Conservation (phyloP, 2,113 vertebrate genomes). For the Vicugna pacos region DNA sequence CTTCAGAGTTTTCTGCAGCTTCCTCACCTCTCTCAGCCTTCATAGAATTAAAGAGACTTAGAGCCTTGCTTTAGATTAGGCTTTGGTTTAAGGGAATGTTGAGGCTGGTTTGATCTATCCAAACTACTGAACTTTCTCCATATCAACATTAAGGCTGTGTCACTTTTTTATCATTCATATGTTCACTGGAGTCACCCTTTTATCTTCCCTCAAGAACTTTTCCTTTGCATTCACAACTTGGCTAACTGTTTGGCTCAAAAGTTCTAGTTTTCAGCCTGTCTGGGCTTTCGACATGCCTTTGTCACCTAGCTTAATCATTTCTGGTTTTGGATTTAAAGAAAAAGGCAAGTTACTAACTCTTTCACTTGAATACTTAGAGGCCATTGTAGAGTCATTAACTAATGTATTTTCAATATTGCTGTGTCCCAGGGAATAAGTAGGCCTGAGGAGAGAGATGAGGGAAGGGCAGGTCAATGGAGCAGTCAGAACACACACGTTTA, state of each 20-base stretch:
- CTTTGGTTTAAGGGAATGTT: not conserved
- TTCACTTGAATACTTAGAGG: not conserved
- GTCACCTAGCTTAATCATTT: not conserved
- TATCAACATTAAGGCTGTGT: not conserved
- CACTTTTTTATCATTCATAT: not conserved
- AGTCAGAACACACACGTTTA: not conserved
- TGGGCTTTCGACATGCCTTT: not conserved
- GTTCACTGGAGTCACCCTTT: not conserved
- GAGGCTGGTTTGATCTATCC: not conserved
- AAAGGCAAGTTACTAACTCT: not conserved
- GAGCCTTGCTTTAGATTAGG: not conserved
- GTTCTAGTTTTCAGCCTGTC: not conserved
- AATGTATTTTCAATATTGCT: not conserved
- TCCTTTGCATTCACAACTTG: not conserved
- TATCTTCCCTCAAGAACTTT: not conserved
- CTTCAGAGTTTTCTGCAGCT: not conserved
- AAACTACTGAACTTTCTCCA: not conserved
- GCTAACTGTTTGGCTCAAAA: not conserved
- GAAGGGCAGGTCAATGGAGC: not conserved
- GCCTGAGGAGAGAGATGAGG: not conserved
- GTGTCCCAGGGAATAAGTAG: not conserved
- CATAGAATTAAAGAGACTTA: not conserved
- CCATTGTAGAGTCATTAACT: not conserved
- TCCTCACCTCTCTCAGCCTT: not conserved
- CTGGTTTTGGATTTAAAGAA: not conserved